phyloP scores from a whole-genome alignment of 30 jellyfish, hydroid and myxozoan genomes.

The Hydractinia echinata region DNA sequence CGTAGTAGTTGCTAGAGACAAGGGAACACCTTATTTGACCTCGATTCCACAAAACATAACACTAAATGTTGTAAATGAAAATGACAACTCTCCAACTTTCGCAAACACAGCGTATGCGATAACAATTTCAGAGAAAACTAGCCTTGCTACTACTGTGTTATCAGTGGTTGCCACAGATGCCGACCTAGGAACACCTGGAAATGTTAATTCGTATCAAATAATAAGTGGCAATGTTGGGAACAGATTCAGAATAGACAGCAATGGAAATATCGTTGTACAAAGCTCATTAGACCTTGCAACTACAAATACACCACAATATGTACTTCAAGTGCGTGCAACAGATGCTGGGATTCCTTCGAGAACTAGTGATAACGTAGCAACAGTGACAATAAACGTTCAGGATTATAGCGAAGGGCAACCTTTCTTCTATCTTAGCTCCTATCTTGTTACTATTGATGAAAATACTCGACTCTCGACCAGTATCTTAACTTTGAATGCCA shows the following conservation, averaged over 20 bases:
- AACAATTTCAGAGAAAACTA: constrained; percentile 43
- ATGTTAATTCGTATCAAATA: constrained; percentile 11
- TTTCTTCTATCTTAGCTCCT: constrained; percentile 4
- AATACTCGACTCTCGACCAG: background rate
- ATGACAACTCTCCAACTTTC: constrained; percentile 51
- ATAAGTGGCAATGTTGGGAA: constrained; percentile 26
- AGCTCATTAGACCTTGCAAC: background rate
- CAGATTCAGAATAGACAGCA: constrained; percentile 25
- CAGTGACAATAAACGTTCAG: constrained; percentile 34
- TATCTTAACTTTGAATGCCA: constrained; percentile 13
- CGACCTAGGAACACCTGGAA: constrained; percentile 50
- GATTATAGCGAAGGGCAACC: constrained; percentile 61
- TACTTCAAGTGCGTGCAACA: background rate
- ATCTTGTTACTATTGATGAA: constrained; percentile 12
- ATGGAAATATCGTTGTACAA: constrained; percentile 29
- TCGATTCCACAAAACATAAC: constrained; percentile 43
- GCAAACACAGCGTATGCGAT: background rate
- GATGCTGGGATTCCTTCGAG: constrained; percentile 36
- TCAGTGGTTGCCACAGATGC: constrained; percentile 47
- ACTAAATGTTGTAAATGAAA: constrained; percentile 23
- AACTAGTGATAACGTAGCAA: background rate
- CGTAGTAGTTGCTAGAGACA: constrained; percentile 64
- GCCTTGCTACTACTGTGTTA: constrained; percentile 24
- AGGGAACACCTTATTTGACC: constrained; percentile 68
- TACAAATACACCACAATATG: background rate